Base-by-base conservation (phyloP, 2,888 invertebrate genomes). In the Tuberolachnus salignus region DNA sequence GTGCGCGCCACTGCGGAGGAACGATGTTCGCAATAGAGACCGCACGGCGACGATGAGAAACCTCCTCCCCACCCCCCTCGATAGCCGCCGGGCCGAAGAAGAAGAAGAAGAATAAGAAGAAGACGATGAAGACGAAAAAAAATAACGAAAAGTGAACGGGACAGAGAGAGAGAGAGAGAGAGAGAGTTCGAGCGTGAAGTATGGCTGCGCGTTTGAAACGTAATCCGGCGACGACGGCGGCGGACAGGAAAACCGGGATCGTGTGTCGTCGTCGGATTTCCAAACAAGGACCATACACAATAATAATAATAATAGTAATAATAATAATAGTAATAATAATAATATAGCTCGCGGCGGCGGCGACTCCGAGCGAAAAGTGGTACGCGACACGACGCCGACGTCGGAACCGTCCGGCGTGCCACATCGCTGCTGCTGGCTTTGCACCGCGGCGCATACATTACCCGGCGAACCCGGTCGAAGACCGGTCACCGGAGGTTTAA, bases 191-290 rank as follows among this genome's bases (percentile, higher is more conserved):
- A 26, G 16, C 6, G 23, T 23, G 63, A 4, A n/a, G n/a, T 42
- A 66, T 46, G 46, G 46, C 23, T n/a, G 9, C 34, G 3, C 26
- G 34, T 72, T 61, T 61, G 49, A 61, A 73, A 73, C 21, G 51
- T 61, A 73, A 73, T 73, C 61, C 61, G 21, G 49, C 26, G 19
- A 34, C 46, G 71, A 6, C 59, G 46, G 10, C 61, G 44, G 26
- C 34, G 46, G 51, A 78, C 78, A 78, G 78, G 75, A 78, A 78
- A 78, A 78, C 42, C 78, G 49, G 69, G 78, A 78, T 78, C 59
- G 57, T 75, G 67, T 19, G 34, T 26, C 46, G 63, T 63, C 63
- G 61, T 69, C 55, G 19, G 55, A 67, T 78, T 46, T 59, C 69
- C 78, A 69, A 69, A 78, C 78, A 69, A 57, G 75, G 75, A 67